Evolutionary conservation across 2,888 invertebrate genomes (phyloP), one percentile per base, ranked within the genome.

Genomic region (Phorcus lineatus): DNA sequence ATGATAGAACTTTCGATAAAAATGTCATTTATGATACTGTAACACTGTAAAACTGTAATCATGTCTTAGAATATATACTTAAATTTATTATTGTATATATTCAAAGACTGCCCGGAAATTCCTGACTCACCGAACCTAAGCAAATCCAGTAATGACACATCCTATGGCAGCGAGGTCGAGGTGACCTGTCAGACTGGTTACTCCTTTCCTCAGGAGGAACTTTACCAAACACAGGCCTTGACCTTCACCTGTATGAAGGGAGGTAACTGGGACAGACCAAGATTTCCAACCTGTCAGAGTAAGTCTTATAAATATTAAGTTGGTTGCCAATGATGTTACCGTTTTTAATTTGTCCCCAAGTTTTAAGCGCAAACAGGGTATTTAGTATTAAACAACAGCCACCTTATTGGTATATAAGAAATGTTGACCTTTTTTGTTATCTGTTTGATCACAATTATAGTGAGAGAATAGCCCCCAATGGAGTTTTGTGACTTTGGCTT

Each of bases 161-260:
- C 77, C n/a, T 81, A 77, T 36, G 24, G 31, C 3, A 80, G 74
- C 7, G n/a, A 3, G 17, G 67, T 82, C 3, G 57, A 19, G 36
- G 31, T 83, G 52, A 77, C 53, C 17, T 83, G 83, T 81, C n/a
- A 70, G 9, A 16, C 52, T 3, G 83, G 83, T 22, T 83, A 83
- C 79, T 81, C 80, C 9, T 83, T 82, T 40, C 77, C 67, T 55
- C 82, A 83, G 47, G 83, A 83, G 36, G 83, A 82, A n/a, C 81
- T 75, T 62, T 79, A 74, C 24, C 22, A 24, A 53, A 24, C 28
- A 31, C n/a, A 13, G 36, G 36, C 53, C n/a, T 36, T 81, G 9
- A 4, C 52, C 6, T 62, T 83, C 24, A 70, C 19, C 11, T 83
- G 83, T 74, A 4, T 53, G n/a, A 62, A 75, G n/a, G 74, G 53